Evolutionary conservation across 2,888 invertebrate species (phyloP), one percentile per base, ranked within the genome.

Genomic region (Pterostichus niger): DNA sequence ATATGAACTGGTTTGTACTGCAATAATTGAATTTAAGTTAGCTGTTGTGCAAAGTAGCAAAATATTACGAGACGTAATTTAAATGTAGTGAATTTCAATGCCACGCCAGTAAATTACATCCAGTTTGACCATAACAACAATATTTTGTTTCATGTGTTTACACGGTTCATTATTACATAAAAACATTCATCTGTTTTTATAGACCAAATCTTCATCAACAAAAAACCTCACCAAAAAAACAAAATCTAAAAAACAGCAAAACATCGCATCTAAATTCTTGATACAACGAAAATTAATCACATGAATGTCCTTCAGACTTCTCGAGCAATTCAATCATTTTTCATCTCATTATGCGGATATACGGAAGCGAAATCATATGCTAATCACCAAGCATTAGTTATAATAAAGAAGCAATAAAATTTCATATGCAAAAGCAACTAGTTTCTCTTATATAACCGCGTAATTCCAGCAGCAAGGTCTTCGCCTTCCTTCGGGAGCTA

Each of bases 141-240:
- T 13, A 49, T n/a, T n/a, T 49, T 33, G 64, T 64, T 64, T 24
- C 64, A 64, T 11, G n/a, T 35, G 35, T 13, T 64, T 33, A 64
- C 33, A 33, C 35, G 33, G 33, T 13, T 31, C 33, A n/a, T 64
- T 59, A 59, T 59, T 64, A 64, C 64, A 64, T 64, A 64, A 64
- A 64, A 64, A 64, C 33, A 64, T 64, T 64, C 64, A 33, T 33
- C 40, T 64, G 64, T 64, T 64, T 64, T 64, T 64, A 31, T 35
- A 6, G 7, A 24, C 59, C 31, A 59, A 24, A 59, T 59, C 59
- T 35, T 35, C 59, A 9, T 2, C 49, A 10, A 64, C 64, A 64
- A 64, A 64, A 64, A 64, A 33, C 35, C 33, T 6, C 40, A 40
- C 49, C 49, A n/a, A 49, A 64, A 59, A 59, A 59, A 59, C 33